Percentiles rank a stretch among this genome's conserved stretches.
Conservation (phyloP, 2,113 vertebrate genomes). For the Scatophagus argus region DNA sequence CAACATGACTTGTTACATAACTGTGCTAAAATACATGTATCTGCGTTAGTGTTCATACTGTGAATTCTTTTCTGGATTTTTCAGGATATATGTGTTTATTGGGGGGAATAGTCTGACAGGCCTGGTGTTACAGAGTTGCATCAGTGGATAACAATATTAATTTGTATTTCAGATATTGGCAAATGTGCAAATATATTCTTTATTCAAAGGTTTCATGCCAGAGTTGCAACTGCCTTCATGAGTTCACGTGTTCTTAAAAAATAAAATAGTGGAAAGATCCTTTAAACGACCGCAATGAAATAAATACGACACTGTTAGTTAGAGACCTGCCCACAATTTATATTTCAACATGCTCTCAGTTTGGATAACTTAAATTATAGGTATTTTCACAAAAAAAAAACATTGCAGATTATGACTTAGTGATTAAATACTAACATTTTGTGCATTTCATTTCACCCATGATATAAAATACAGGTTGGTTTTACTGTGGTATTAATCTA, state of each 20-base stretch:
- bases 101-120: not conserved
- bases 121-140: not conserved
- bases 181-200: not conserved
- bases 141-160: not conserved
- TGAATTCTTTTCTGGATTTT: not conserved
- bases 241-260: not conserved
- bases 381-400: not conserved
- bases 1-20: not conserved
- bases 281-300: not conserved
- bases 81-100: not conserved
- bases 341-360: not conserved
- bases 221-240: too few relatives aligned
- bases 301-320: not conserved
- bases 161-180: not conserved
- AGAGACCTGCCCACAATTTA: too few relatives aligned
- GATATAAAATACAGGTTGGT: not conserved
- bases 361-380: not conserved
- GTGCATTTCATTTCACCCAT: not conserved
- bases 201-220: not conserved
- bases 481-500: not conserved
- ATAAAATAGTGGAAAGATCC: not conserved
- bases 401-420: too few relatives aligned
- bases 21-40: not conserved
- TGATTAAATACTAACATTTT: too few relatives aligned
- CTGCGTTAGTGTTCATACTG: not conserved